These are phyloP conservation scores for Nothoprocta perdicaria DNA, from an alignment of 2,113 vertebrate species.

Conservation along the genomic window DNA sequence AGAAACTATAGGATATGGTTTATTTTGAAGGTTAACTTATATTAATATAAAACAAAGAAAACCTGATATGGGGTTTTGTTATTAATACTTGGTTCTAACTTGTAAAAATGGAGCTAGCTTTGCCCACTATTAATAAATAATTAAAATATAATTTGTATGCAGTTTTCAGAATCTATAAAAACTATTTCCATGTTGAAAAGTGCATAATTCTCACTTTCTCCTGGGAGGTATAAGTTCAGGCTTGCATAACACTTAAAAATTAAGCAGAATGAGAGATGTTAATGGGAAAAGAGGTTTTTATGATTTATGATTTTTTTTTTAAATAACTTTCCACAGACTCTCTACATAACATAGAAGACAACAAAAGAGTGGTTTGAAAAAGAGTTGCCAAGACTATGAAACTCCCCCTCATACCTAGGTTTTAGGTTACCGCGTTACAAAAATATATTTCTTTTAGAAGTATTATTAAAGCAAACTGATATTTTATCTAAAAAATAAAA, in stretches of 20 bases:
- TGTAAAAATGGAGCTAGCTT: not conserved
- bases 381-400: not conserved
- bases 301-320: not conserved
- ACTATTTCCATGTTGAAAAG: not conserved
- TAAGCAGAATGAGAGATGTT: not conserved
- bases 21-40: not conserved
- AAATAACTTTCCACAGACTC: not conserved
- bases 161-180: not conserved
- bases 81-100: not conserved
- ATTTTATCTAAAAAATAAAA: not conserved
- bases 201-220: not conserved
- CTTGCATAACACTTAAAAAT: not conserved
- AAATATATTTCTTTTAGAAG: not conserved
- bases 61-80: not conserved
- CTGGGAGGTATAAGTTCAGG: not conserved
- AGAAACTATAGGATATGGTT: not conserved
- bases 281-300: not conserved
- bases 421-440: not conserved
- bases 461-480: not conserved
- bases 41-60: not conserved
- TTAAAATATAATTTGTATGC: not conserved
- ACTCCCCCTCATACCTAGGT: not conserved
- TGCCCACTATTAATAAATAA: not conserved
- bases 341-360: not conserved
- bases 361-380: not conserved